Evolutionary conservation across 2,113 vertebrate species (phyloP), one percentile per base, ranked within the genome.

Genomic region (Spea bombifrons): DNA sequence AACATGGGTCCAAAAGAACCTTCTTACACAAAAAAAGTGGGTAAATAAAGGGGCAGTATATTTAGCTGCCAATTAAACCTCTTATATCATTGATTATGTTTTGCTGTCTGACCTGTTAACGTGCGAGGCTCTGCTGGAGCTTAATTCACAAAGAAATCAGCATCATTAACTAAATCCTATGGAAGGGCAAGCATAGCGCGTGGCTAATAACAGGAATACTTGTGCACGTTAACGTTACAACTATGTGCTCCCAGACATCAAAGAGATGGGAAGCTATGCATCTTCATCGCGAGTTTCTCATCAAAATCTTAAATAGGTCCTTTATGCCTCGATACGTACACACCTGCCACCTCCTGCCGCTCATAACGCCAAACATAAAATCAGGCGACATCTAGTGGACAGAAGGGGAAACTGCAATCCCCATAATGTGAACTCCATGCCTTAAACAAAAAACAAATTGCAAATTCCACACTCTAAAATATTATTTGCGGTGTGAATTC

Each of bases 341-440:
- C 15, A 30, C 15, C 72, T 64, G 57, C 15, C 47, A 15, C 47
- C 59, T 50, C 10, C 15, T 53, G 17, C 49, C 16, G 6, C 7
- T 43, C n/a, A 50, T 71, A 43, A 9, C 9, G 13, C 8, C 9
- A 65, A 53, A 59, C 12, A 55, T 66, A 70, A 70, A 72, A 71
- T 3, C 3, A 7, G 4, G 47, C 4, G 76, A 78, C 77, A 73
- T 50, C 77, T 73, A 73, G 77, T 80, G 77, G 77, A 48, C 45
- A 44, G 10, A 61, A 59, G 10, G 7, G 5, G 13, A 9, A 48
- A 80, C 44, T 80, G 65, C 70, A 48, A 2, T 5, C 12, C 43
- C 16, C 17, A 0, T 5, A 30, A 30, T 30, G 30, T 30, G 30
- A 30, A 30, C 30, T 30, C 30, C 30, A 30, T 30, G 30, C 30